Conservation (phyloP, 2,113 vertebrate genomes). For the Sceloporus tristichus region DNA sequence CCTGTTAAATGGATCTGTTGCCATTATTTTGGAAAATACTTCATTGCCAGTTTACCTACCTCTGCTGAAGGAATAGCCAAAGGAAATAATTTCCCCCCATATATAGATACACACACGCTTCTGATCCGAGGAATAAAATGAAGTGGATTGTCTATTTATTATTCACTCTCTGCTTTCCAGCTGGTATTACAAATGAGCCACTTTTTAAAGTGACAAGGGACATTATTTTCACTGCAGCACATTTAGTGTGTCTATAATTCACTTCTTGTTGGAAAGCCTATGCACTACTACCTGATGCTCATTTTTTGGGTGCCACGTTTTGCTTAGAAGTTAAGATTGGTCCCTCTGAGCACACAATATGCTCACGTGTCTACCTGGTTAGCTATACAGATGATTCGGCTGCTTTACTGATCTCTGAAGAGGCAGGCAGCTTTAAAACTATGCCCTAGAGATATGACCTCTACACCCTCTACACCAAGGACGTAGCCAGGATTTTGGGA, state of each 20-base stretch:
- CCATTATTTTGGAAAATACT: not conserved
- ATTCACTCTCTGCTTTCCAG: not conserved
- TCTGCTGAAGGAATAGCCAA: not conserved
- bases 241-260: slow-evolving; percentile 7
- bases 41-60: not conserved
- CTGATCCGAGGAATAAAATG: not conserved
- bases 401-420: slow-evolving; percentile 49
- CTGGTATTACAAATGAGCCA: slow-evolving; percentile 16
- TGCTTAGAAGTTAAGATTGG: not conserved
- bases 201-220: not conserved
- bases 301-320: not conserved
- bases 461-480: not conserved
- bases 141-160: slow-evolving; percentile 24
- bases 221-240: slow-evolving; percentile 13
- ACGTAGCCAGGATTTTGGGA: too few relatives aligned
- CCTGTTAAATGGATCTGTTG: not conserved
- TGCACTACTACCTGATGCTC: not conserved
- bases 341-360: not conserved
- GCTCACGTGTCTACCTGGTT: slow-evolving; percentile 60
- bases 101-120: not conserved
- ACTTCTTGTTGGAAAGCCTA: not conserved
- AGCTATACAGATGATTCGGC: slow-evolving; percentile 21
- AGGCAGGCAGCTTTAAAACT: slow-evolving; percentile 32
- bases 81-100: not conserved
- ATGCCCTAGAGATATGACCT: not conserved